Evolutionary conservation across 2,797 vertebrate species (phyloP).

Genomic region (Acipenser oxyrinchus): DNA sequence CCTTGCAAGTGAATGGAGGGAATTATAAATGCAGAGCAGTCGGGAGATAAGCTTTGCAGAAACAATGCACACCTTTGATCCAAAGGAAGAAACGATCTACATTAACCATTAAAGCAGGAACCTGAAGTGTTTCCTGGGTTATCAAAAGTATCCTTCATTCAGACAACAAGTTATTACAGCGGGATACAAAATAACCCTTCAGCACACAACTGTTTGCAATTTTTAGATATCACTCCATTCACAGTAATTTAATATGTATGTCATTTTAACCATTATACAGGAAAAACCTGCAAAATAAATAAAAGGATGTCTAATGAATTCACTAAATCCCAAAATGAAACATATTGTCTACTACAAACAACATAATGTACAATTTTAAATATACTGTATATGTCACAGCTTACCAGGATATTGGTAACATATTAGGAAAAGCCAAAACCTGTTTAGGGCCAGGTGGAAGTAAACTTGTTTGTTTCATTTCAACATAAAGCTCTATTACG

Average conservation of each 20-base stretch:
- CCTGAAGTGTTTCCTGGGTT: conserved; percentile 17
- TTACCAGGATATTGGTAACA: too few relatives aligned
- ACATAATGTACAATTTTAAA: too few relatives aligned
- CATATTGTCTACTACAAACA: too few relatives aligned
- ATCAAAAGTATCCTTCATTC: conserved; percentile 13
- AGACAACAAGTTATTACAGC: conserved; percentile 19
- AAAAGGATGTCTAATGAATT: too few relatives aligned
- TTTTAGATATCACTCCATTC: too few relatives aligned
- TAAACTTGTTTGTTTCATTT: conserved; percentile 10
- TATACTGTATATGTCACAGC: too few relatives aligned
- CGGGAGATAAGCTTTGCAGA: conserved; percentile 29
- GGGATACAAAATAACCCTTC: not conserved
- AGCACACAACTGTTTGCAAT: too few relatives aligned
- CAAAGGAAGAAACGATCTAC: conserved; percentile 3
- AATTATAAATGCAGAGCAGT: conserved; percentile 29
- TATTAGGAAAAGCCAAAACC: too few relatives aligned
- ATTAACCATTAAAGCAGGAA: not conserved
- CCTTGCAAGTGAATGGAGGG: conserved; percentile 33
- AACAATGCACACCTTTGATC: conserved; percentile 14
- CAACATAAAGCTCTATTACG: not conserved
- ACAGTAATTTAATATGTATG: too few relatives aligned
- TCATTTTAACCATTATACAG: too few relatives aligned
- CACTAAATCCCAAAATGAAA: too few relatives aligned
- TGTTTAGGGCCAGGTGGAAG: not conserved
- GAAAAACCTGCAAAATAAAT: too few relatives aligned